phyloP scores from a whole-genome alignment of 2,888 invertebrate species.

The Tillus elongatus region DNA sequence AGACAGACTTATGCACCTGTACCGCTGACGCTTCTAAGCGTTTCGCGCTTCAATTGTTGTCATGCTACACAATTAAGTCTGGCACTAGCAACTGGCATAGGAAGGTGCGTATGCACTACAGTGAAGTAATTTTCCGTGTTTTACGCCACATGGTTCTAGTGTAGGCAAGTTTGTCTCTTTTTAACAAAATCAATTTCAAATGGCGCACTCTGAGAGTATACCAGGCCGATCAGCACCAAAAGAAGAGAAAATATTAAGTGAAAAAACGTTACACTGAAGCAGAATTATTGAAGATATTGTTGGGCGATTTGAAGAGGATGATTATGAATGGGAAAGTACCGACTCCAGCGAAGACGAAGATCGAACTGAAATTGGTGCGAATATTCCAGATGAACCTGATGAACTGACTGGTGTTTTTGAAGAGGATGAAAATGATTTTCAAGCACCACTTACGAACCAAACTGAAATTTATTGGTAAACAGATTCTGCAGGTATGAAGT shows the following conservation, averaged over 20 bases:
- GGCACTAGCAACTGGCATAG: constrained; percentile 4
- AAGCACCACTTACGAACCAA: not conserved
- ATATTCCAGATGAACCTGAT: constrained; percentile 3
- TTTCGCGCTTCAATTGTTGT: not conserved
- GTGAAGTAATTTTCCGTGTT: constrained; percentile 1
- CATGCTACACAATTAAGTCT: not conserved
- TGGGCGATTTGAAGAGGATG: not conserved
- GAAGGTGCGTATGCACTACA: not conserved
- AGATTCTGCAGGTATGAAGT: not conserved
- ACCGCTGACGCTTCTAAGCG: constrained; percentile 3
- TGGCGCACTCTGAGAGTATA: not conserved
- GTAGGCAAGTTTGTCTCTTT: not conserved
- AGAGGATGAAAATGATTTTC: constrained; percentile 1
- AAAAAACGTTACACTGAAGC: not conserved
- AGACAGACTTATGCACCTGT: constrained; percentile 1
- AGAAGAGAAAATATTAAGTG: not conserved
- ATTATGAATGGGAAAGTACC: constrained; percentile 1
- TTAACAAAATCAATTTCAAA: not conserved
- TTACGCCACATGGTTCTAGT: not conserved
- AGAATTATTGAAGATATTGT: constrained; percentile 1
- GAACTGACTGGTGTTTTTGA: not conserved
- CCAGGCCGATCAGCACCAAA: constrained; percentile 1
- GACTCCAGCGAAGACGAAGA: constrained; percentile 2
- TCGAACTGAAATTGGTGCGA: not conserved
- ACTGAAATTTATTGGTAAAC: not conserved